Evolutionary conservation across 2,113 vertebrate species (phyloP), one percentile per base, ranked within the genome.

Genomic region (Chloropsis cyanopogon): DNA sequence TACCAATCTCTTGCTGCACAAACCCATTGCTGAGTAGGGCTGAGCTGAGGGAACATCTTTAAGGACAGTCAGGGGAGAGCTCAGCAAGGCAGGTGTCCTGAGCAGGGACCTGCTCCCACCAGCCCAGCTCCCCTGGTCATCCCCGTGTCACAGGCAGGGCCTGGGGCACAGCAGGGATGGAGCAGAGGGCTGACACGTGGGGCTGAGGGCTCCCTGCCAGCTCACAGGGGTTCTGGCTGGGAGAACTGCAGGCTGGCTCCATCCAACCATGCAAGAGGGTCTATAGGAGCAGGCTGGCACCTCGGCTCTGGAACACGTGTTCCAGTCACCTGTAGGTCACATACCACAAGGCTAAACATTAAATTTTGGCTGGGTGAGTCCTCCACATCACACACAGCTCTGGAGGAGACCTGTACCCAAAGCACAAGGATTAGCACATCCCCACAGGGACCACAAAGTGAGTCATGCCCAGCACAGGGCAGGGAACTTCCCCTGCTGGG

Each of bases 81-180:
- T 49, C 15, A 18, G 4, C 18, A n/a, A 25, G 49, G 50, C 33
- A n/a, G 52, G 19, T 2, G 6, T 21, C 39, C 47, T 65, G 52
- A 60, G 63, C 47, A 29, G 11, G 31, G 23, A 54, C 2, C 39
- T 1, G 3, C 22, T 29, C 37, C 64, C 16, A 13, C 14, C 82
- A 54, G 69, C 41, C 50, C 77, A 37, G 44, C 47, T 59, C 4
- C 47, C 39, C 9, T 35, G 14, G 5, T 24, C 49, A 14, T 35
- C 6, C 63, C 50, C 0, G 0, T 7, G 42, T 7, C 42, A 41
- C 49, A 24, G 29, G 47, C 52, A 47, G 46, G 29, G n/a, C 41
- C 53, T 6, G 76, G 66, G 57, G 44, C 93, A 88, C 0, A 0
- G 72, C 44, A 57, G 77, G 46, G 59, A 23, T 26, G 72, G 54